phyloP scores from a whole-genome alignment of 2,113 vertebrate species.

The Serinus canaria region DNA sequence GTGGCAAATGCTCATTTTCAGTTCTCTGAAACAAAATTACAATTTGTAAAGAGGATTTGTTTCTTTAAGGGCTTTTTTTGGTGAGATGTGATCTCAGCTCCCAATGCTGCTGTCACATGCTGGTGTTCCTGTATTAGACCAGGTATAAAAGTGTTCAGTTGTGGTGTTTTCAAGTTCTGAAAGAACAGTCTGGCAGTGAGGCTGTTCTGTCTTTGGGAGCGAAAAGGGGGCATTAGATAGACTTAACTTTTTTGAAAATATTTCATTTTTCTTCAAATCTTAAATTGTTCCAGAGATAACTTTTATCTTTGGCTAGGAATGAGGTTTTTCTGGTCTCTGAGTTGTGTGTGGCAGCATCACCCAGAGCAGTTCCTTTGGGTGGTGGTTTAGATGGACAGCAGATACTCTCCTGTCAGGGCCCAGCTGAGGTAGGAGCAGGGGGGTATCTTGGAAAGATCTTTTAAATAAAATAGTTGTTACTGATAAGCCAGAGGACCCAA shows the following conservation, averaged over 20 bases:
- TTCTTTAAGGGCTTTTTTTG: background rate
- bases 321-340: background rate
- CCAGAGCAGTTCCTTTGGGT: background rate
- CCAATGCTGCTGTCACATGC: rapidly evolving
- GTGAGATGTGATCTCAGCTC: background rate
- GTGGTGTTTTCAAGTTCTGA: background rate
- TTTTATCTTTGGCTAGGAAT: background rate
- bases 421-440: background rate
- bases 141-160: background rate
- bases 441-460: background rate
- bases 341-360: background rate
- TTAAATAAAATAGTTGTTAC: background rate
- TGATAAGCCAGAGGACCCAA: background rate
- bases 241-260: background rate
- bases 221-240: background rate
- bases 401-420: background rate
- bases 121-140: background rate
- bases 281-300: background rate
- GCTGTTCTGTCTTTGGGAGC: background rate
- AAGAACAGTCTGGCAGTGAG: background rate
- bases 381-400: background rate
- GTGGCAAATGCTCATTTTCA: background rate
- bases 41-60: background rate
- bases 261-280: background rate
- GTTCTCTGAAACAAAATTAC: background rate